A percentile compares a stretch with the other conserved stretches of the same genome.
phyloP scores from a whole-genome alignment of 2,113 vertebrate genomes.

The Dendrocopos noguchii region DNA sequence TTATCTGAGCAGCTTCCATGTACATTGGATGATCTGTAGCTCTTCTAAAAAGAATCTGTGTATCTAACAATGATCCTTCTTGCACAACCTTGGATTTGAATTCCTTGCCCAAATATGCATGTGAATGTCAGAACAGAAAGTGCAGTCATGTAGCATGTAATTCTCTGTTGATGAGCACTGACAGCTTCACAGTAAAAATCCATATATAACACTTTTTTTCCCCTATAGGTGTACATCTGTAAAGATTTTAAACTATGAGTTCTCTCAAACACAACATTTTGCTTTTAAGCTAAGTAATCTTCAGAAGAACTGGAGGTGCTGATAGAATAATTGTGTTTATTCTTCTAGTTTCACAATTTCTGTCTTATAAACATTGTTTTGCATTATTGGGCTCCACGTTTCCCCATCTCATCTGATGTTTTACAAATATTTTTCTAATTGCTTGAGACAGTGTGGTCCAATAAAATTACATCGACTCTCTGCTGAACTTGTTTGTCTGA shows the following conservation, averaged over 20 bases:
- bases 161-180: not conserved
- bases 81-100: slow-evolving; percentile 30
- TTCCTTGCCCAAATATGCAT: slow-evolving; percentile 61
- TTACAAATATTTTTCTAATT: slow-evolving; percentile 87
- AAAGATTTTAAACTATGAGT: not conserved
- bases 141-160: not conserved
- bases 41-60: not conserved
- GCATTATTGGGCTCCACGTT: slow-evolving; percentile 76
- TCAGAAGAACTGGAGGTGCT: slow-evolving; percentile 78
- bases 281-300: slow-evolving; percentile 67
- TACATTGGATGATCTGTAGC: slow-evolving; percentile 2
- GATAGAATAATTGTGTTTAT: slow-evolving; percentile 80
- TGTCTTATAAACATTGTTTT: slow-evolving; percentile 78
- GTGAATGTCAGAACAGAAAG: slow-evolving; percentile 14
- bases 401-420: slow-evolving; percentile 80
- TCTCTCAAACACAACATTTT: slow-evolving; percentile 27
- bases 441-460: slow-evolving; percentile 83
- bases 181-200: not conserved
- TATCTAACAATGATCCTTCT: slow-evolving; percentile 26
- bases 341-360: slow-evolving; percentile 78
- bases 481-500: slow-evolving; percentile 80
- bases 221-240: not conserved
- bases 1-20: slow-evolving; percentile 11
- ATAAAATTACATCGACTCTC: slow-evolving; percentile 81
- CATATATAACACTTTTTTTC: not conserved